phyloP scores from a whole-genome alignment of 2,888 invertebrate genomes.

The Argyra leucocephala region DNA sequence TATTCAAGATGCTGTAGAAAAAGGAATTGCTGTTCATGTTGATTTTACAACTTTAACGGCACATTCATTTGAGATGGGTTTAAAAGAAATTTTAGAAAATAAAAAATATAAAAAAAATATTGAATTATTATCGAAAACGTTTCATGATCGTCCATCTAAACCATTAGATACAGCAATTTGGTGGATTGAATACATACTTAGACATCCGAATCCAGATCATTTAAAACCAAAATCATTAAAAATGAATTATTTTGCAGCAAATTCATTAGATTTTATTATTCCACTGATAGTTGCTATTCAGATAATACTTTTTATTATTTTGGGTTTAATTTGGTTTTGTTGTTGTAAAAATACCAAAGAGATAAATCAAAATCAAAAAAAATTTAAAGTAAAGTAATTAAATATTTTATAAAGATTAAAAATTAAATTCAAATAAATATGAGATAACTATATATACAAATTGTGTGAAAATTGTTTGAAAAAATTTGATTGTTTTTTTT shows the following conservation, averaged over 20 bases:
- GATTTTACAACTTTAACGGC: neutral
- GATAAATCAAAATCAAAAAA: neutral
- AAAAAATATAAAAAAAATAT: conserved; percentile 24
- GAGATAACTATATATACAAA: too few species aligned
- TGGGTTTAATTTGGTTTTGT: neutral
- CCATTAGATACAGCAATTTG: conserved; percentile 51
- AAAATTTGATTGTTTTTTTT: too few species aligned
- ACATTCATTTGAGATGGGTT: conserved; percentile 19
- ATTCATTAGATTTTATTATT: conserved; percentile 41
- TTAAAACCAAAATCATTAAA: conserved; percentile 41
- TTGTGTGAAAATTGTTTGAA: too few species aligned
- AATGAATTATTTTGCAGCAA: conserved; percentile 43
- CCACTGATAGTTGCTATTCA: neutral
- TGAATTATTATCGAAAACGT: conserved; percentile 40
- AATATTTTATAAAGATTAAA: too few species aligned
- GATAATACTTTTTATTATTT: neutral
- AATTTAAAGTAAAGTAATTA: too few species aligned
- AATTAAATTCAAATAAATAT: too few species aligned
- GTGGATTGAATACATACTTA: conserved; percentile 54
- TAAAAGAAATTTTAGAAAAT: conserved; percentile 13
- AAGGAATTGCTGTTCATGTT: neutral
- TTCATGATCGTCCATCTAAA: conserved; percentile 45
- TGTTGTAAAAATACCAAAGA: neutral
- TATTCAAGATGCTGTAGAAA: neutral
- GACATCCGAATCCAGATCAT: conserved; percentile 47